phyloP scores from a whole-genome alignment of 1,140 invertebrate genomes.

The Diorhabda carinulata region DNA sequence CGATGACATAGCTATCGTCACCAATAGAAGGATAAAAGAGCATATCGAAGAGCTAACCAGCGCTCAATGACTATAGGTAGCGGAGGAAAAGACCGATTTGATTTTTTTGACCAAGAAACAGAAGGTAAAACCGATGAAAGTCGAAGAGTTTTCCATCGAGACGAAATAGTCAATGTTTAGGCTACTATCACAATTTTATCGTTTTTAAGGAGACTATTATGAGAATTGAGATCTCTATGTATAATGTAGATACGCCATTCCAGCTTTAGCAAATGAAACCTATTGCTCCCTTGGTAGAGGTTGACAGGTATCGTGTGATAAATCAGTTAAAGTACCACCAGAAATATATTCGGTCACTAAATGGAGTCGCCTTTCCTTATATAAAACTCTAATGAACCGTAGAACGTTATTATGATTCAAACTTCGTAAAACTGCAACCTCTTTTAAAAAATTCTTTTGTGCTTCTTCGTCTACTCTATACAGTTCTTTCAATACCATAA shows the following conservation, averaged over 20 bases:
- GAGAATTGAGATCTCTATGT: constrained; percentile 90
- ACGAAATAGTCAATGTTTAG: too few relatives aligned
- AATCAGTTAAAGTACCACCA: constrained; percentile 78
- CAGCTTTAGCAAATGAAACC: constrained; percentile 78
- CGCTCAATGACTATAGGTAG: too few relatives aligned
- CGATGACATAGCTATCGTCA: too few relatives aligned
- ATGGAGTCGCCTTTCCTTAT: constrained; percentile 87
- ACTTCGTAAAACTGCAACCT: constrained; percentile 84
- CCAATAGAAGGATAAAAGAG: too few relatives aligned
- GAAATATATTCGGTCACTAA: constrained; percentile 89
- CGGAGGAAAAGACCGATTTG: too few relatives aligned
- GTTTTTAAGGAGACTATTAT: constrained; percentile 85
- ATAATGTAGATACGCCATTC: constrained; percentile 95
- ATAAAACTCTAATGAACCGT: constrained; percentile 88
- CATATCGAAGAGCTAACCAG: too few relatives aligned
- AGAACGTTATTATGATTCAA: constrained; percentile 87
- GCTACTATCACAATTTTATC: constrained; percentile 89
- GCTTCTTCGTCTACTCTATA: constrained; percentile 91
- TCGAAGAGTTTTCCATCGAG: too few relatives aligned
- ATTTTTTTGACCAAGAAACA: too few relatives aligned
- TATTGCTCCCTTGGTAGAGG: constrained; percentile 77
- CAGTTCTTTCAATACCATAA: constrained; percentile 93
- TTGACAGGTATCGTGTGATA: constrained; percentile 69
- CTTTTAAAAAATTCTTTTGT: constrained; percentile 90
- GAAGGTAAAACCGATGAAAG: too few relatives aligned